phyloP scores from a whole-genome alignment of 1,140 invertebrate genomes.

The Lepidostoma basale region DNA sequence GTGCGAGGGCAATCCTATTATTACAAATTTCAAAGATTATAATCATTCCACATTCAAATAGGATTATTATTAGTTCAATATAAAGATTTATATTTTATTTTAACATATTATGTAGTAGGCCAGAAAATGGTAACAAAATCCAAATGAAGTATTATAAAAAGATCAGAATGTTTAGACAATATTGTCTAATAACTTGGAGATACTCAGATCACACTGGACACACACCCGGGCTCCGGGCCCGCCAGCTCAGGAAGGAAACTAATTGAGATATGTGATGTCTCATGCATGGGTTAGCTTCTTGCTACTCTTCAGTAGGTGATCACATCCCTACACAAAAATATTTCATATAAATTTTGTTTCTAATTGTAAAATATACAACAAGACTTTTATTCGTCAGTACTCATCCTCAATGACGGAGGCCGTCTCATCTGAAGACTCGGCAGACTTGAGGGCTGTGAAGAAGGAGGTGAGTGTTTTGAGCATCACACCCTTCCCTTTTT shows the following conservation, averaged over 20 bases:
- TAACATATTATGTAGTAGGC: slow-evolving; percentile 6
- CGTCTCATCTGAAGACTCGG: slow-evolving; percentile 52
- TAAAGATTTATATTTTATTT: background rate
- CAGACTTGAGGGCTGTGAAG: slow-evolving; percentile 60
- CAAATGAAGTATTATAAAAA: background rate
- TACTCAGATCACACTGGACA: slow-evolving; percentile 12
- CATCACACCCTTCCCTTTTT: slow-evolving; percentile 62
- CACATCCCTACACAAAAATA: slow-evolving; percentile 10
- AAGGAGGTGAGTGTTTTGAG: slow-evolving; percentile 64
- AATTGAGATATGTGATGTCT: slow-evolving; percentile 39
- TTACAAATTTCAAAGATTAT: too few relatives aligned
- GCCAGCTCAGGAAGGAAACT: too few relatives aligned
- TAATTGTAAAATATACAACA: slow-evolving; percentile 31
- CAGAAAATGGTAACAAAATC: background rate
- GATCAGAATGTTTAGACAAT: background rate
- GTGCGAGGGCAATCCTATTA: too few relatives aligned
- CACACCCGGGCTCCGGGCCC: too few relatives aligned
- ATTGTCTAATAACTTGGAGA: slow-evolving; percentile 4
- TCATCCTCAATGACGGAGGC: slow-evolving; percentile 32
- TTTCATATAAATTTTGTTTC: slow-evolving; percentile 32
- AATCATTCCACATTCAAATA: background rate
- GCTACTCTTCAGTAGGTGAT: slow-evolving; percentile 25
- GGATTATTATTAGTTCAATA: background rate
- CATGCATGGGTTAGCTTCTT: slow-evolving; percentile 26
- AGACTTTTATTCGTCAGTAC: slow-evolving; percentile 39